These are phyloP conservation scores for Passer domesticus DNA, from an alignment of 2,113 vertebrate genomes.

Conservation along the genomic window DNA sequence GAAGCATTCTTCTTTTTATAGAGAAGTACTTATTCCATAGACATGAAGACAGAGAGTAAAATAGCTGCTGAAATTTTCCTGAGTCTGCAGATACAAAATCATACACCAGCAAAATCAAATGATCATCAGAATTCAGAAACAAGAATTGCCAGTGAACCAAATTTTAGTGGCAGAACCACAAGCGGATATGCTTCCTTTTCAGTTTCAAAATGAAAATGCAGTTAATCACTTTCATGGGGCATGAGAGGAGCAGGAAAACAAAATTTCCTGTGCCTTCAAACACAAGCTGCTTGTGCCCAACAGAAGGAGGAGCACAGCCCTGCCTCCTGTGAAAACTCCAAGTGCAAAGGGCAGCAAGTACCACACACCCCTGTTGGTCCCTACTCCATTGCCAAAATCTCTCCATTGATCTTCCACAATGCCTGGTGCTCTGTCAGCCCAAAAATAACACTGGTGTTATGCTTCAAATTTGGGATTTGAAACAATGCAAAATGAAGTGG, in stretches of 20 bases:
- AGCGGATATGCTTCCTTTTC: not conserved
- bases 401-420: not conserved
- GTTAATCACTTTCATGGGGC: not conserved
- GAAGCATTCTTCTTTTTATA: not conserved
- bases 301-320: not conserved
- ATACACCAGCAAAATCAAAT: not conserved
- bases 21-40: not conserved
- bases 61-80: not conserved
- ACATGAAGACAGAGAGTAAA: not conserved
- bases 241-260: not conserved
- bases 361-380: not conserved
- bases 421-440: not conserved
- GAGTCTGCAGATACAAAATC: not conserved
- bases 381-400: not conserved
- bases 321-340: not conserved
- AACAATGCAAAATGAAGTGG: conserved; percentile 15
- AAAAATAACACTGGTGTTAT: conserved; percentile 12
- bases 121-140: not conserved
- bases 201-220: conserved; percentile 3
- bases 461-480: conserved; percentile 16
- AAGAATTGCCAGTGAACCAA: not conserved
- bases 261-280: not conserved
- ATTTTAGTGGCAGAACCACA: not conserved
- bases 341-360: not conserved
- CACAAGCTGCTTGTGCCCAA: not conserved